Evolutionary conservation across 2,797 vertebrate species (phyloP).

Genomic region (Microcaecilia unicolor): DNA sequence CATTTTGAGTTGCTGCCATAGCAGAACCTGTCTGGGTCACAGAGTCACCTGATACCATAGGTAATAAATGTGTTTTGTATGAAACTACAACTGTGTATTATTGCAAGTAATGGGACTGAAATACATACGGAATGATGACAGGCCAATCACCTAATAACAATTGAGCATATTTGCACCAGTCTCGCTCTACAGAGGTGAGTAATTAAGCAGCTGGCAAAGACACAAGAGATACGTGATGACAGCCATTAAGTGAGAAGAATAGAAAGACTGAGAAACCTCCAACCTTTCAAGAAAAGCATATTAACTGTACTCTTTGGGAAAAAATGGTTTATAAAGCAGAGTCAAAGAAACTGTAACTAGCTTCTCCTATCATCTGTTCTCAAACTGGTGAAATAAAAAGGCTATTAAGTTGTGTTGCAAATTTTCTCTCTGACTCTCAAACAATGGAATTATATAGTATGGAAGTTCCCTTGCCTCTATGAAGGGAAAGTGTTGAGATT

Average conservation of each 20-base stretch:
- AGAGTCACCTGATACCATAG: constrained; percentile 68
- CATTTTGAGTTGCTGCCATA: constrained; percentile 54
- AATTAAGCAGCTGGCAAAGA: constrained; percentile 64
- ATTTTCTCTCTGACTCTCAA: not conserved
- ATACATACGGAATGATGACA: constrained; percentile 57
- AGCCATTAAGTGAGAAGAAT: constrained; percentile 50
- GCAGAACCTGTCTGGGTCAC: constrained; percentile 69
- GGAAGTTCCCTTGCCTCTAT: no score
- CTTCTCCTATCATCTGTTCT: not conserved
- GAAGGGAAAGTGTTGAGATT: no score
- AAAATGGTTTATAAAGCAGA: constrained; percentile 11
- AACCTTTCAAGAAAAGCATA: constrained; percentile 20
- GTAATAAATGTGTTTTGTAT: constrained; percentile 51
- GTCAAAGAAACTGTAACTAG: constrained; percentile 3
- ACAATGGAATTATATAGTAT: not conserved
- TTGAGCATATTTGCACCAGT: constrained; percentile 67
- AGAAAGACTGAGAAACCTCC: constrained; percentile 32
- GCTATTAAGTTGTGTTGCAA: not conserved
- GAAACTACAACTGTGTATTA: constrained; percentile 25
- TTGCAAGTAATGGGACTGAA: constrained; percentile 45
- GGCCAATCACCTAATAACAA: constrained; percentile 61
- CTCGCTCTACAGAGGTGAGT: constrained; percentile 45
- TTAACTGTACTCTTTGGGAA: constrained; percentile 4
- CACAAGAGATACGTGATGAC: constrained; percentile 46
- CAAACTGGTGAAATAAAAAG: constrained; percentile 5